Evolutionary conservation across 2,888 invertebrate species (phyloP), one percentile per base, ranked within the genome.

Genomic region (Hypena proboscidalis): DNA sequence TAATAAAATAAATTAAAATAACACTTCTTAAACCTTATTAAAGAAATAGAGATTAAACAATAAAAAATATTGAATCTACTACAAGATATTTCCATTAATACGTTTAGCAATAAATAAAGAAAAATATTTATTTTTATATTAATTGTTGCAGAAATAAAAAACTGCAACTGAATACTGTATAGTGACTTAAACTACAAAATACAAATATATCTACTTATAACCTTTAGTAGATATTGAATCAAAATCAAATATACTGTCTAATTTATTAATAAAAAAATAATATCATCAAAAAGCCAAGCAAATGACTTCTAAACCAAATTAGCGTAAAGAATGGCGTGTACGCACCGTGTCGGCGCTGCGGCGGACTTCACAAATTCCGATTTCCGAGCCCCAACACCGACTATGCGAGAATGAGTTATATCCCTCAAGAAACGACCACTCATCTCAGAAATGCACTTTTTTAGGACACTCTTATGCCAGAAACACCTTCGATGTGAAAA

Each of bases 351-450:
- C 30, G 41, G 62, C 62, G 63, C 61, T 55, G 57, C 70, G 69
- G 70, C 66, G 49, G 51, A 68, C 68, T 69, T 69, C 73, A 74
- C 73, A 71, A 69, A 78, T 72, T 74, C 70, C 74, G 55, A 76
- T 74, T 73, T 77, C 76, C 64, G 65, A 61, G 58, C 65, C 70
- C 44, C 73, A 63, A 57, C 67, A 59, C 57, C 19, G 67, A 69
- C 72, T 78, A 76, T 80, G 80, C 72, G 63, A 57, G 73, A 71
- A 75, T 78, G 76, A 81, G 65, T 80, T 81, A 80, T 70, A 56
- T 38, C 31, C 29, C 43, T 26, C 13, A 31, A 35, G 26, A 32
- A 26, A 30, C 3, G 20, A 36, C 20, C 50, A 27, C 30, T 26
- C 40, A 63, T 64, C 45, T 60, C 32, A 56, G 46, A 36, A 49